Conservation (phyloP, 1,140 invertebrate genomes). For the Bombus waltoni region DNA sequence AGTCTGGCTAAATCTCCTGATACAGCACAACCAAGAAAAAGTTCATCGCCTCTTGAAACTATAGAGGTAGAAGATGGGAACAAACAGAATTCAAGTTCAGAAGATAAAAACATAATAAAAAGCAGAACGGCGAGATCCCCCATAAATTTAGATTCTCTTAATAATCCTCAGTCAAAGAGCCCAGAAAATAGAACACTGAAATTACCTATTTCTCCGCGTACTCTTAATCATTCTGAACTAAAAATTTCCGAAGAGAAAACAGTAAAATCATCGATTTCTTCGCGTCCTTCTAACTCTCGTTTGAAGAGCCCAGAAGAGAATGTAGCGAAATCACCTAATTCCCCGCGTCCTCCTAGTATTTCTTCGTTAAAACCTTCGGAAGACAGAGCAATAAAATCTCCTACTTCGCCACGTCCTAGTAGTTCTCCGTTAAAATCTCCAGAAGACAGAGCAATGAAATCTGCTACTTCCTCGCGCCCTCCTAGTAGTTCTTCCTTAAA, state of each 20-base stretch:
- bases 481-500: too few relatives aligned
- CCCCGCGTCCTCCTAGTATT: slow-evolving; percentile 46
- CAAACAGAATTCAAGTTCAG: slow-evolving; percentile 41
- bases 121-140: slow-evolving; percentile 28
- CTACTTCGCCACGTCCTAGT: too few relatives aligned
- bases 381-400: neutral
- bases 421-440: too few relatives aligned
- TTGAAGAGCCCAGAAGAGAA: neutral
- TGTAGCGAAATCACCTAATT: slow-evolving; percentile 38
- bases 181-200: neutral
- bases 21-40: slow-evolving; percentile 60
- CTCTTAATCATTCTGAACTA: neutral
- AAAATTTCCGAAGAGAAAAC: neutral
- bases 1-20: slow-evolving; percentile 76
- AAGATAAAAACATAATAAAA: slow-evolving; percentile 31
- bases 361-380: slow-evolving; percentile 37
- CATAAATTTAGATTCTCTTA: neutral
- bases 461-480: too few relatives aligned
- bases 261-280: neutral
- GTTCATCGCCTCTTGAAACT: neutral
- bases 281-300: neutral
- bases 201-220: neutral
- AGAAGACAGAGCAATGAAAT: too few relatives aligned
- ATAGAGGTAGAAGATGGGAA: slow-evolving; percentile 8
- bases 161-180: neutral